Base-by-base conservation (phyloP, 2,797 vertebrate species). In the Chaunax sp. region DNA sequence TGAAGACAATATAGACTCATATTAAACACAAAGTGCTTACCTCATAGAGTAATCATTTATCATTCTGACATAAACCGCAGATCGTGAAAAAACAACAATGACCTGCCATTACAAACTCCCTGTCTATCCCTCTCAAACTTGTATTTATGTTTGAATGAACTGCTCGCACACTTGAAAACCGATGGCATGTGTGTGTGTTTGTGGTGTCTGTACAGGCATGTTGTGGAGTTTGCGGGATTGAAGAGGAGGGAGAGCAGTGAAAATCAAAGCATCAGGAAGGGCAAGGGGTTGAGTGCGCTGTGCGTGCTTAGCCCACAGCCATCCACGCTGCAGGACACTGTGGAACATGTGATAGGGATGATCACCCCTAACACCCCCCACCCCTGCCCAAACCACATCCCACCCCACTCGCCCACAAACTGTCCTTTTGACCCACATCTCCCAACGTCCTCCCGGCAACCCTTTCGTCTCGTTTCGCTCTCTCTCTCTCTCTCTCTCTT, bases 321-420 rank as follows among this genome's bases (percentile, higher is more conserved):
- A 56, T 80, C 84, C 73, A 75, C 89, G 14, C 89, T 72, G 86
- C 80, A 78, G 89, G 90, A 87, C 69, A 68, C 77, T 77, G 14
- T 61, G 60, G 81, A 90, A 60, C 90, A 88, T 87, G 83, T 89
- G 89, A 92, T 82, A 69, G 54, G 83, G 86, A 88, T 89, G 85
- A 90, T 87, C 78, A 28, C 61, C 80, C 84, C 64, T 52, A 51
- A 40, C 69, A 77, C 70, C 54, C 67, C 10, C 33, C 33, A 54
- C 73, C 64, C 40, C 60, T 45, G 56, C 58, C 69, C 54, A 51
- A 56, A 66, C 14, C 64, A 52, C 72, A 69, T 58, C 68, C 58
- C 71, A 66, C 76, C 72, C 76, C 60, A 25, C 66, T 53, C 55
- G 5, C 80, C 65, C 51, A 8, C 60, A 59, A 57, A 65, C 57